Conservation (phyloP, 2,113 vertebrate species). For the Seriola dumerili region DNA sequence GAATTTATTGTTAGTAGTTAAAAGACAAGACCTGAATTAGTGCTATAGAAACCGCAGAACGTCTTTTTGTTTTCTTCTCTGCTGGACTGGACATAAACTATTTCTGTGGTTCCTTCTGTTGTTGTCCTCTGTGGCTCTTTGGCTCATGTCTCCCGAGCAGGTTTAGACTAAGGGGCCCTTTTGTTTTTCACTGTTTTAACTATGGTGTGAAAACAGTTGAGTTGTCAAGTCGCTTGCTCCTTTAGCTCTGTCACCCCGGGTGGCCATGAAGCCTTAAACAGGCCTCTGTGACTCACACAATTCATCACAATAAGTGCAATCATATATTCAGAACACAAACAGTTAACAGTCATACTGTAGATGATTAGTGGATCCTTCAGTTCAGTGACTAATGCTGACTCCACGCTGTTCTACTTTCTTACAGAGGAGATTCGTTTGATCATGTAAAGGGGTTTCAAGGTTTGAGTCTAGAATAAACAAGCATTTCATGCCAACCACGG, state of each 20-base stretch:
- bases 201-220: conserved; percentile 64
- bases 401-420: conserved; percentile 36
- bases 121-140: conserved; percentile 39
- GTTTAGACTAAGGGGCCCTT: conserved; percentile 49
- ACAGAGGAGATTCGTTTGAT: conserved; percentile 42
- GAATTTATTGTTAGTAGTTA: background rate
- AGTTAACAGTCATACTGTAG: conserved; percentile 35
- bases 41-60: background rate
- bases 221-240: conserved; percentile 32
- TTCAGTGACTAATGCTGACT: conserved; percentile 63
- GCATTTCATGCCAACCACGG: conserved; percentile 34
- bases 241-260: conserved; percentile 49
- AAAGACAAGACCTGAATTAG: background rate
- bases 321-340: conserved; percentile 37
- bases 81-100: conserved; percentile 24
- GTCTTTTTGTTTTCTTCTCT: conserved; percentile 8
- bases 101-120: conserved; percentile 57
- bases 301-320: conserved; percentile 66
- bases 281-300: conserved; percentile 54
- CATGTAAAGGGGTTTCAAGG: conserved; percentile 2
- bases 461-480: conserved; percentile 58
- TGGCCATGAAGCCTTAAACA: conserved; percentile 48
- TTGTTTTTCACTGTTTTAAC: conserved; percentile 67
- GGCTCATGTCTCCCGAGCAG: conserved; percentile 39
- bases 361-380: conserved; percentile 30